Evolutionary conservation across 2,113 vertebrate species (phyloP).

Genomic region (Neodon shergylaensis): DNA sequence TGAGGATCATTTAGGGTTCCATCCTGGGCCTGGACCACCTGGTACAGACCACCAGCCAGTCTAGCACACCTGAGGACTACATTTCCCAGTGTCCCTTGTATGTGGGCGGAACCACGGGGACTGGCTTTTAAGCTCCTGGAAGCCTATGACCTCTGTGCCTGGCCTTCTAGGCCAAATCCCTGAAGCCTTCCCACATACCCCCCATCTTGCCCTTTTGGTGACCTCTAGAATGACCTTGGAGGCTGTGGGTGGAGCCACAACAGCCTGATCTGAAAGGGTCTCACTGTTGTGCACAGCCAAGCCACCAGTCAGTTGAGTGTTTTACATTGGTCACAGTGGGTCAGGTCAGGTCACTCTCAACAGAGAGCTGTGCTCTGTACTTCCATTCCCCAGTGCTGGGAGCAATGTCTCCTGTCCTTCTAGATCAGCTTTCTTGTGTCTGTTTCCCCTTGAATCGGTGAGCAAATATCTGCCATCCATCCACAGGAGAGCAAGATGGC

Average conservation of each 20-base stretch:
- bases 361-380: neutral
- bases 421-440: neutral
- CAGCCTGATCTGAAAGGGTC: neutral
- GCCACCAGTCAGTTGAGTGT: neutral
- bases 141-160: neutral
- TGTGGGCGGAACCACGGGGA: neutral
- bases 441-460: neutral
- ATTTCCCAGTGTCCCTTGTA: conserved; percentile 28
- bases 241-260: neutral
- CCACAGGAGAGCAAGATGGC: neutral
- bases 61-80: conserved; percentile 1
- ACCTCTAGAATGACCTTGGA: neutral
- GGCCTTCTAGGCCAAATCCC: neutral
- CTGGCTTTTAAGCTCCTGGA: neutral
- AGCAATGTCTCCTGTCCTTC: neutral
- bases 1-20: neutral
- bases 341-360: neutral
- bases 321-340: neutral
- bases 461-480: neutral
- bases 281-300: too few species aligned
- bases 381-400: neutral
- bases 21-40: neutral
- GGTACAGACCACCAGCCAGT: neutral
- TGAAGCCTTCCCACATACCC: neutral
- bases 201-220: neutral